These are phyloP conservation scores for Eurytoma californica DNA, from an alignment of 2,888 invertebrate species.

Conservation along the genomic window DNA sequence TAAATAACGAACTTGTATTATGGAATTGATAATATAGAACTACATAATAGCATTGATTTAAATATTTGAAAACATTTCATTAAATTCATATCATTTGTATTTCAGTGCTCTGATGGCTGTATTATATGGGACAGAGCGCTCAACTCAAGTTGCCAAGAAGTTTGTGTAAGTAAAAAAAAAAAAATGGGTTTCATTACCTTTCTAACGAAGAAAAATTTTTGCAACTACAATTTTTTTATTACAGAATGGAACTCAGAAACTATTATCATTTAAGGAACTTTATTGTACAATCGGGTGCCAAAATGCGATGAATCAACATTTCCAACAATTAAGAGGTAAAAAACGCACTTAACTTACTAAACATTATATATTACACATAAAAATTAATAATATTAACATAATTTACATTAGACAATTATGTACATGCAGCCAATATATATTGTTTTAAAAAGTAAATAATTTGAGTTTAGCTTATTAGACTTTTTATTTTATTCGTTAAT, in stretches of 20 bases:
- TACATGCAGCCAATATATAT: constrained; percentile 5
- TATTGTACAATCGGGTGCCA: constrained; percentile 90
- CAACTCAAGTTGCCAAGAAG: constrained; percentile 85
- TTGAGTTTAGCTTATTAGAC: too few species aligned
- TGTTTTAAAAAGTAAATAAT: not conserved
- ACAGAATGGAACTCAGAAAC: constrained; percentile 84
- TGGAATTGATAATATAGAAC: too few species aligned
- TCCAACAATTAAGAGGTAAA: constrained; percentile 82
- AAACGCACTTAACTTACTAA: not conserved
- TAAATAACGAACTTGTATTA: too few species aligned
- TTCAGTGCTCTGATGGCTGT: constrained; percentile 89
- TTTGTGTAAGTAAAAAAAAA: constrained; percentile 85
- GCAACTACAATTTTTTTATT: not conserved
- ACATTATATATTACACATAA: constrained; percentile 8
- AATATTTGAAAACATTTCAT: not conserved
- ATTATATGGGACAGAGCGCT: constrained; percentile 86
- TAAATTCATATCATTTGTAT: constrained; percentile 68
- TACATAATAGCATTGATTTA: too few species aligned
- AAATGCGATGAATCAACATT: constrained; percentile 86
- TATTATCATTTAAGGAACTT: constrained; percentile 82
- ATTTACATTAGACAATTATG: constrained; percentile 19
- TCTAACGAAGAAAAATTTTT: not conserved
- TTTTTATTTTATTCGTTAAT: not conserved
- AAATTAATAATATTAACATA: constrained; percentile 9
- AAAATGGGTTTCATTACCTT: not conserved